phyloP scores from a whole-genome alignment of 2,888 invertebrate species.

The Drosophila putrida region DNA sequence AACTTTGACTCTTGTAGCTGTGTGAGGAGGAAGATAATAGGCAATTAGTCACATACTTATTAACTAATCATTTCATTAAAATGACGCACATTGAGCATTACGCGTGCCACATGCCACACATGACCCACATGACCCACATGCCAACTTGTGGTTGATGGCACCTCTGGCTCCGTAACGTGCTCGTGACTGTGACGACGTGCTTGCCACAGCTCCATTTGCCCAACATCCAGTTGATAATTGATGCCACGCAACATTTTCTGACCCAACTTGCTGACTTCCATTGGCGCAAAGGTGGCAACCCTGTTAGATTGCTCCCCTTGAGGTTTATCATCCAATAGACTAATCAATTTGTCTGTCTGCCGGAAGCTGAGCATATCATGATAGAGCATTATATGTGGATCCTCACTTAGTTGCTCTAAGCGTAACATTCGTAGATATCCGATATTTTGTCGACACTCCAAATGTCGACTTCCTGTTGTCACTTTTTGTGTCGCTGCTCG shows the following conservation, averaged over 20 bases:
- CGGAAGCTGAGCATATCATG: conserved; percentile 64
- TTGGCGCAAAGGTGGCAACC: conserved; percentile 23
- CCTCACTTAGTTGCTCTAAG: conserved; percentile 70
- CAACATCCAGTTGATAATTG: conserved; percentile 33
- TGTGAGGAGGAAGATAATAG: conserved; percentile 27
- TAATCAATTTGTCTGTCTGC: conserved; percentile 62
- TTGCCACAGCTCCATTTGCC: conserved; percentile 57
- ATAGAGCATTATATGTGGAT: conserved; percentile 74
- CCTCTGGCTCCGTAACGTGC: conserved; percentile 45
- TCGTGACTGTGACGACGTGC: conserved; percentile 68
- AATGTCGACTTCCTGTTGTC: conserved; percentile 35
- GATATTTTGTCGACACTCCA: conserved; percentile 50
- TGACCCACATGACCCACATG: not conserved
- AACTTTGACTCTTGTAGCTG: conserved; percentile 73
- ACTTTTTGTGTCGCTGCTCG: conserved; percentile 54
- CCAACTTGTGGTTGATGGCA: conserved; percentile 13
- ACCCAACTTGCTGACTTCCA: conserved; percentile 53
- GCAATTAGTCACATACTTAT: conserved; percentile 67
- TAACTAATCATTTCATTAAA: conserved; percentile 63
- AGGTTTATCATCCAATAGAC: conserved; percentile 49
- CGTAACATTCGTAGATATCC: conserved; percentile 59
- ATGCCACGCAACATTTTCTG: conserved; percentile 54
- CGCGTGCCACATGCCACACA: conserved; percentile 65
- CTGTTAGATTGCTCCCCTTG: not conserved
- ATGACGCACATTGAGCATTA: conserved; percentile 71